Percentiles rank a stretch among this genome's conserved stretches.
These are phyloP conservation scores for Drosophila trapezifrons DNA, from an alignment of 1,140 invertebrate species.

Conservation along the genomic window DNA sequence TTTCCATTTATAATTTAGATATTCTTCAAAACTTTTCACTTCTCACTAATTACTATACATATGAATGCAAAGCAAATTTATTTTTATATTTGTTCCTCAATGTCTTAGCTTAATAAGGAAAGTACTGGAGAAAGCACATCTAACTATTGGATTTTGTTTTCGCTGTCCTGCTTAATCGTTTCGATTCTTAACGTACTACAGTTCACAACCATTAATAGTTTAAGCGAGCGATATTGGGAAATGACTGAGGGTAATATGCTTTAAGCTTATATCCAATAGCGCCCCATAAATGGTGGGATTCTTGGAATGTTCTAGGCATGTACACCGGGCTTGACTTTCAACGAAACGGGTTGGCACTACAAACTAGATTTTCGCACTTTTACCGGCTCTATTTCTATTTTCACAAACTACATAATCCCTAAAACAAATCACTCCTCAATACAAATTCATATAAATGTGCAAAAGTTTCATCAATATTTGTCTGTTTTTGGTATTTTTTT, in stretches of 20 bases:
- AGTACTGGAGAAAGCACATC: slow-evolving; percentile 16
- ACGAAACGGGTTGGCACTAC: slow-evolving; percentile 24
- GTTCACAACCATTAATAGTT: slow-evolving; percentile 81
- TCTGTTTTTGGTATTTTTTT: slow-evolving; percentile 8
- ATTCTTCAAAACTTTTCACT: slow-evolving; percentile 18
- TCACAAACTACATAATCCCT: neutral
- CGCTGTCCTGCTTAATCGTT: slow-evolving; percentile 4
- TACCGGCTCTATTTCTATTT: slow-evolving; percentile 6
- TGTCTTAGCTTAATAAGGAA: slow-evolving; percentile 15
- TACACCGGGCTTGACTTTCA: slow-evolving; percentile 59
- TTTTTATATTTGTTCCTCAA: neutral
- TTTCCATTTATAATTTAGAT: slow-evolving; percentile 3
- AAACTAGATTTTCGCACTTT: slow-evolving; percentile 21
- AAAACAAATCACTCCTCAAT: slow-evolving; percentile 7
- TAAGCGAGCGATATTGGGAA: slow-evolving; percentile 81
- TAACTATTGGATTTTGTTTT: neutral
- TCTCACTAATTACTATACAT: slow-evolving; percentile 10
- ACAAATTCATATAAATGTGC: slow-evolving; percentile 24
- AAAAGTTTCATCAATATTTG: slow-evolving; percentile 39
- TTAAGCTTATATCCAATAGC: slow-evolving; percentile 14
- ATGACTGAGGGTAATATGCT: slow-evolving; percentile 11
- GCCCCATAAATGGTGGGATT: neutral
- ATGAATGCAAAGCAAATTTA: slow-evolving; percentile 3
- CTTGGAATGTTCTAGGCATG: slow-evolving; percentile 6
- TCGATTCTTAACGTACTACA: slow-evolving; percentile 16